These are phyloP conservation scores for Fregetta grallaria DNA, from an alignment of 2,113 vertebrate genomes.

Conservation along the genomic window DNA sequence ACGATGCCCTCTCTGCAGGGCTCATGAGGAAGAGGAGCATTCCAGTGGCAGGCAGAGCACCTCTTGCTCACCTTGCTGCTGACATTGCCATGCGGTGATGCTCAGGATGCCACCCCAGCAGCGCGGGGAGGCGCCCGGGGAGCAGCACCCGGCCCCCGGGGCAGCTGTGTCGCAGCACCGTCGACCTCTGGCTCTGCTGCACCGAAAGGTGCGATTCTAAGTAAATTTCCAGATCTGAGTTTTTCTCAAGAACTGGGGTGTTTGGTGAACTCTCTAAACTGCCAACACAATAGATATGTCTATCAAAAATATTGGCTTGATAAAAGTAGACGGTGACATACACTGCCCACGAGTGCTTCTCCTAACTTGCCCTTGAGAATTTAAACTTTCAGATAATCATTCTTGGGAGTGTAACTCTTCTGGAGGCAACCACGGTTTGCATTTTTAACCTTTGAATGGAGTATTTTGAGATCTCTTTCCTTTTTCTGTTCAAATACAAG, in stretches of 20 bases:
- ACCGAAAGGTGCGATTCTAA: not conserved
- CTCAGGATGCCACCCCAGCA: not conserved
- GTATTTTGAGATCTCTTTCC: not conserved
- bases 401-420: not conserved
- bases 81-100: accelerated
- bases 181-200: not conserved
- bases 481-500: not conserved
- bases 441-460: not conserved
- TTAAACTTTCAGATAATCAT: not conserved
- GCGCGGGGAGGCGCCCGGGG: accelerated
- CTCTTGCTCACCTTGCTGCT: not conserved
- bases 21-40: not conserved
- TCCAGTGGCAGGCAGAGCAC: not conserved
- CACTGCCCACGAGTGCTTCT: not conserved
- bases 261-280: conserved; percentile 45
- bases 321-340: conserved; percentile 26
- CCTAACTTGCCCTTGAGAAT: conserved; percentile 4
- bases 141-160: not conserved
- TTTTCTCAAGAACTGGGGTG: not conserved
- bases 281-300: conserved; percentile 6
- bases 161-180: not conserved
- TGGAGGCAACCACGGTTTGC: not conserved
- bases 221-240: conserved; percentile 19
- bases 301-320: conserved; percentile 47
- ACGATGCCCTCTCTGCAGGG: accelerated